phyloP scores from a whole-genome alignment of 2,797 vertebrate genomes.

The Netta rufina region DNA sequence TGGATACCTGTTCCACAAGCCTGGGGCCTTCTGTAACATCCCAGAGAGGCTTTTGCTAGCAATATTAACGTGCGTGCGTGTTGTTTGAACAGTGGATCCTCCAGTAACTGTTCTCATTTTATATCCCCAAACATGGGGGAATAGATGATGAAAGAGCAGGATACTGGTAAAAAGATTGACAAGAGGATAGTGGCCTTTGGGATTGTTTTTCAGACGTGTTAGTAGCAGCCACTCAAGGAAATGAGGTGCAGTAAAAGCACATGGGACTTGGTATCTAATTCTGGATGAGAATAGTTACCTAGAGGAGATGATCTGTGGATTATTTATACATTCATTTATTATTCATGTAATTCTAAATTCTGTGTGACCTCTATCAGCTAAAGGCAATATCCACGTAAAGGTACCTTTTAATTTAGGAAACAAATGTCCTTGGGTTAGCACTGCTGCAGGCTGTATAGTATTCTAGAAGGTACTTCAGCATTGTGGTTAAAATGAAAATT shows the following conservation, averaged over 20 bases:
- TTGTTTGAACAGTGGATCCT: background rate
- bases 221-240: background rate
- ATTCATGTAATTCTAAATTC: conserved; percentile 53
- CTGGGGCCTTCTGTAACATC: background rate
- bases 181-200: background rate
- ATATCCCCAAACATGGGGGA: background rate
- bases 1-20: background rate
- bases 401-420: background rate
- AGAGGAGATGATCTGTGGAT: background rate
- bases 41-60: background rate
- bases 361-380: conserved; percentile 19
- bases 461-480: background rate
- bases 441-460: background rate
- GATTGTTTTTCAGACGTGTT: background rate
- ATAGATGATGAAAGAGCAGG: background rate
- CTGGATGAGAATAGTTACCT: background rate
- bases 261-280: background rate
- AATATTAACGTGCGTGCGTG: background rate
- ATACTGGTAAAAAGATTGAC: background rate
- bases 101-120: background rate
- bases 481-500: conserved; percentile 19
- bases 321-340: conserved; percentile 55
- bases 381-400: conserved; percentile 1
- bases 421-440: background rate
- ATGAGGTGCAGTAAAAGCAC: background rate